phyloP scores from a whole-genome alignment of 2,797 vertebrate genomes.

The Oryzias dopingdopingensis region DNA sequence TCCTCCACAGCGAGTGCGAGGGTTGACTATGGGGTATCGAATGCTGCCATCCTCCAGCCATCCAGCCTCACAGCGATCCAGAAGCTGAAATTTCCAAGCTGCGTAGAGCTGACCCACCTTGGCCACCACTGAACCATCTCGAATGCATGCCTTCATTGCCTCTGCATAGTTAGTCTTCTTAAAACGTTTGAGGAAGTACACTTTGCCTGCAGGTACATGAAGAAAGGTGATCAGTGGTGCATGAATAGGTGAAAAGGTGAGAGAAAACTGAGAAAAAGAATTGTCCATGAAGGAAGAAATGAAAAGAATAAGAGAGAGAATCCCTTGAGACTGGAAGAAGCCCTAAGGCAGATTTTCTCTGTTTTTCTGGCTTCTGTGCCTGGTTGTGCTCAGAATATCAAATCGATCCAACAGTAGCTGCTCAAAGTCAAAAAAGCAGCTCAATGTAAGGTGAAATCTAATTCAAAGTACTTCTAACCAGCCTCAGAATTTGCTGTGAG shows the following conservation, averaged over 20 bases:
- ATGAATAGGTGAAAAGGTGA: conserved; percentile 31
- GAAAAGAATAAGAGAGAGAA: conserved; percentile 21
- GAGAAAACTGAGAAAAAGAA: conserved; percentile 20
- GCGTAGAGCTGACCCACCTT: conserved; percentile 94
- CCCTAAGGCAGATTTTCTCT: conserved; percentile 40
- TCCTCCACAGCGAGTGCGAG: conserved; percentile 88
- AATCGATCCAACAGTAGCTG: conserved; percentile 48
- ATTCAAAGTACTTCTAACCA: conserved; percentile 51
- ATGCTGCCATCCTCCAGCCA: conserved; percentile 93
- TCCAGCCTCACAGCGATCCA: conserved; percentile 92
- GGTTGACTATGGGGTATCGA: conserved; percentile 95
- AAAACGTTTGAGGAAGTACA: conserved; percentile 92
- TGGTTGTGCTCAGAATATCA: conserved; percentile 55
- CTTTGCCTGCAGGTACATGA: conserved; percentile 76
- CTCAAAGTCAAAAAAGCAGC: conserved; percentile 45
- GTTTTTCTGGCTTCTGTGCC: conserved; percentile 31
- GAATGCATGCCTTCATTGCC: conserved; percentile 84
- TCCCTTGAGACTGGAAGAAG: conserved; percentile 35
- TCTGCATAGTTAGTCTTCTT: conserved; percentile 88
- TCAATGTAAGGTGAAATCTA: conserved; percentile 16
- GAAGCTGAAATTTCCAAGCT: conserved; percentile 91
- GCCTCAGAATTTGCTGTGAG: conserved; percentile 46
- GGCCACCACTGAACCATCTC: conserved; percentile 81
- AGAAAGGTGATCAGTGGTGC: conserved; percentile 19
- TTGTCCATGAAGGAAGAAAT: conserved; percentile 30